phyloP scores from a whole-genome alignment of 2,797 vertebrate species.

The Notolabrus celidotus region DNA sequence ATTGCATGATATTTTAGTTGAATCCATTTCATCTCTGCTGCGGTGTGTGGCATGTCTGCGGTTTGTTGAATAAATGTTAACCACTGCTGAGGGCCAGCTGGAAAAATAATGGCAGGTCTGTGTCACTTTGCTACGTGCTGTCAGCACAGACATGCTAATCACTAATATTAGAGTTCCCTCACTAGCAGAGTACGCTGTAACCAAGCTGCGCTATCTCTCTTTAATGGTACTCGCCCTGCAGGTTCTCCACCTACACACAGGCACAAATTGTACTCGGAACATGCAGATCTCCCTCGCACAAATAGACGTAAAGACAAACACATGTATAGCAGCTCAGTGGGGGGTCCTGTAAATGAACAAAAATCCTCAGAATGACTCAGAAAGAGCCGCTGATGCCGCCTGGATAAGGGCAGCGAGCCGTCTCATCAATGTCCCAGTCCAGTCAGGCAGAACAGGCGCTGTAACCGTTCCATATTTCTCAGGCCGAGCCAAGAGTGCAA shows the following conservation, averaged over 20 bases:
- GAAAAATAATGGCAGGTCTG: conserved; percentile 34
- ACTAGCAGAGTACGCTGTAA: conserved; percentile 12
- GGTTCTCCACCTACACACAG: conserved; percentile 52
- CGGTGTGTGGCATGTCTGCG: conserved; percentile 1
- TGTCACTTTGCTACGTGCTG: conserved; percentile 8
- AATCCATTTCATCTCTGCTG: conserved; percentile 38
- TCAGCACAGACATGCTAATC: conserved; percentile 41
- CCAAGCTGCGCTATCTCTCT: conserved; percentile 25
- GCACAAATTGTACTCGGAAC: conserved; percentile 27
- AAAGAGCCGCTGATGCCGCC: conserved; percentile 42
- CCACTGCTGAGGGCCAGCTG: conserved; percentile 12
- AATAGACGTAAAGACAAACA: conserved; percentile 19
- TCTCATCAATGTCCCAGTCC: conserved; percentile 68
- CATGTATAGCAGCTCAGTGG: conserved; percentile 4
- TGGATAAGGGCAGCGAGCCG: conserved; percentile 60
- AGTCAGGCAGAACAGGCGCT: conserved; percentile 71
- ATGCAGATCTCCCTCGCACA: conserved; percentile 6
- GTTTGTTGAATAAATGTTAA: conserved; percentile 27
- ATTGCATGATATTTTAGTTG: conserved; percentile 30
- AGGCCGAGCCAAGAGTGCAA: conserved; percentile 60
- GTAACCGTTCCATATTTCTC: conserved; percentile 63
- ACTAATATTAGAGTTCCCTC: conserved; percentile 29
- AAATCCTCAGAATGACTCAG: conserved; percentile 31
- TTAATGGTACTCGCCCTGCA: conserved; percentile 32
- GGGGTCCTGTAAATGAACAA: conserved; percentile 49